Percentiles rank a stretch among this genome's conserved stretches.
Evolutionary conservation across 2,797 vertebrate species (phyloP).

Genomic region (Sternarchorhynchus goeldii): DNA sequence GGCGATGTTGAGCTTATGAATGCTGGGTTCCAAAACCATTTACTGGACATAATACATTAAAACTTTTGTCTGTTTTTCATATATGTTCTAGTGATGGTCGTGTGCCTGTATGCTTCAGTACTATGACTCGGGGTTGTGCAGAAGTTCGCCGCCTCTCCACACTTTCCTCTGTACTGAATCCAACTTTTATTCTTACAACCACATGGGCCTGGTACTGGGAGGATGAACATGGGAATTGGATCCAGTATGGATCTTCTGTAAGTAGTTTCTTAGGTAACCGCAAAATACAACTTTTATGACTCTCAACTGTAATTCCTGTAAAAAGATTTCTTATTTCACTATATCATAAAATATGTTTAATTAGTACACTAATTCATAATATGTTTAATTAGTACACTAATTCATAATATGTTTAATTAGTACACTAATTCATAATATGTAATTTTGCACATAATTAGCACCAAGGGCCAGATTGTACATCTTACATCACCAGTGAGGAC

Average conservation of each 20-base stretch:
- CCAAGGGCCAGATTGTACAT: slow-evolving; percentile 37
- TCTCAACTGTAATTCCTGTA: no score
- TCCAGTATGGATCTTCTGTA: slow-evolving; percentile 50
- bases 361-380: no score
- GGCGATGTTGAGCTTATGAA: no score
- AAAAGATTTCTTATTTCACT: no score
- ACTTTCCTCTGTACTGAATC: slow-evolving; percentile 43
- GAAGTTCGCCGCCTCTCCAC: slow-evolving; percentile 56
- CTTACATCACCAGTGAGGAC: slow-evolving; percentile 48
- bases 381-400: neutral
- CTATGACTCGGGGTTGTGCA: slow-evolving; percentile 44
- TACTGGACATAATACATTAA: no score
- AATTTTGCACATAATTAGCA: neutral
- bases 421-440: neutral
- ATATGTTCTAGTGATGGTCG: slow-evolving; percentile 14
- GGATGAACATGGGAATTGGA: slow-evolving; percentile 46
- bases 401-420: neutral
- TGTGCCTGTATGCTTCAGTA: slow-evolving; percentile 43
- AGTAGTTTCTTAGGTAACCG: slow-evolving; percentile 44
- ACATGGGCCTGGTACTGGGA: slow-evolving; percentile 57
- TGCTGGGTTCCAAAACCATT: no score
- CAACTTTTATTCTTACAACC: slow-evolving; percentile 48
- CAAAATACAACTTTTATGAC: neutral
- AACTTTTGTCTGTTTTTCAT: neutral
- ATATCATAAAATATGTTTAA: no score